These are phyloP conservation scores for Peromyscus aztecus DNA, from an alignment of 2,797 vertebrate genomes.

Conservation along the genomic window DNA sequence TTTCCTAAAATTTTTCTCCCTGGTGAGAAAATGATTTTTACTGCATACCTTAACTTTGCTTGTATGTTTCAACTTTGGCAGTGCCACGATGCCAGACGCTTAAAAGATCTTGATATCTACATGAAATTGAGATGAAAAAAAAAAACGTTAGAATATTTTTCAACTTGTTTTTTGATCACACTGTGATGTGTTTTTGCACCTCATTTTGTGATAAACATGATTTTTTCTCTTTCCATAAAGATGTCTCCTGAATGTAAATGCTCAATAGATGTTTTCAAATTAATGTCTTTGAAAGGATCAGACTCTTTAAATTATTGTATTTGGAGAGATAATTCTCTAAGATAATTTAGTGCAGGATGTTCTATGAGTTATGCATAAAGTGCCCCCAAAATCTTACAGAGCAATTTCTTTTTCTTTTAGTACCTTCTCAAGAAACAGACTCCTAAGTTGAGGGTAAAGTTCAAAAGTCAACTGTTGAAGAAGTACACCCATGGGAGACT, in stretches of 20 bases:
- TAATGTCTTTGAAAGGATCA: background rate
- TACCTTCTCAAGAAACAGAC: conserved; percentile 17
- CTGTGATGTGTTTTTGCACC: background rate
- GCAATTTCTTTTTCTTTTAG: background rate
- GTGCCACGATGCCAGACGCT: background rate
- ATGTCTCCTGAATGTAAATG: background rate
- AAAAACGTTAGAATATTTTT: background rate
- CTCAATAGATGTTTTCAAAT: background rate
- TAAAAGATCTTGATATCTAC: background rate
- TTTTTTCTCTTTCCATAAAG: background rate
- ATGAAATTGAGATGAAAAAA: background rate
- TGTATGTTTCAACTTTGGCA: background rate
- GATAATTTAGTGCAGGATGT: background rate
- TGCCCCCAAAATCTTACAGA: background rate
- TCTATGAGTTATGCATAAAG: background rate
- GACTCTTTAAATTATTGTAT: background rate
- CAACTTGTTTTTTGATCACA: background rate
- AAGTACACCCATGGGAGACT: background rate
- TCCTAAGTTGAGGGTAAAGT: background rate
- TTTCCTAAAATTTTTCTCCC: background rate
- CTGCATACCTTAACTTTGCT: background rate
- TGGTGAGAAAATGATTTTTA: background rate
- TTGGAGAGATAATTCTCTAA: background rate
- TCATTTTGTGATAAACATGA: background rate
- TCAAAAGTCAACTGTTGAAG: background rate